Evolutionary conservation across 2,888 invertebrate genomes (phyloP).

Genomic region (Gisinianus flammeolus): DNA sequence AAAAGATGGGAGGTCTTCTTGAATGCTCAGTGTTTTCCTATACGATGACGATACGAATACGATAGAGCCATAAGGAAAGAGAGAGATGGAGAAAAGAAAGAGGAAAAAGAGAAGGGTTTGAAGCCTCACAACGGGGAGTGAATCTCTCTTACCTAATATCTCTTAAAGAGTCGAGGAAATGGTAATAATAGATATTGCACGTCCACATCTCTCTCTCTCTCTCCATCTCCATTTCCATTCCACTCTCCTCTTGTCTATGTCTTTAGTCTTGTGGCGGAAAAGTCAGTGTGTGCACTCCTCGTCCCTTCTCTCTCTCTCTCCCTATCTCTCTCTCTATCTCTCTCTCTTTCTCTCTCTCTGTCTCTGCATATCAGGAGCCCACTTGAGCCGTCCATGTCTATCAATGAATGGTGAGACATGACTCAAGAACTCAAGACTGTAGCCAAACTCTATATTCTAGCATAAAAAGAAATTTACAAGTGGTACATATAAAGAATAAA

Average conservation of each 20-base stretch:
- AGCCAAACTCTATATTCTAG: background rate
- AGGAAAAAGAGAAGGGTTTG: background rate
- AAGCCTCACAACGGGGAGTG: background rate
- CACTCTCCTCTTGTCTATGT: too few relatives aligned
- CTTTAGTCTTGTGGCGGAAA: too few relatives aligned
- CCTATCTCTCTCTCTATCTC: background rate
- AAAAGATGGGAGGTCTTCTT: background rate
- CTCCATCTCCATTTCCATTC: background rate
- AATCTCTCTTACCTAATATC: constrained; percentile 4
- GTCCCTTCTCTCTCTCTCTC: background rate
- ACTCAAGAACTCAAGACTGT: background rate
- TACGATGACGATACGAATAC: too few relatives aligned
- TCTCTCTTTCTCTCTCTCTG: background rate
- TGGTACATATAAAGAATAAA: background rate
- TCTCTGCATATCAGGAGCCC: background rate
- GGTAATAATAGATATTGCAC: too few relatives aligned
- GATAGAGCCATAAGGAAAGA: background rate
- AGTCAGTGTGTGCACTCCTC: too few relatives aligned
- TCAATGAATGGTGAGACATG: background rate
- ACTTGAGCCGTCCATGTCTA: background rate
- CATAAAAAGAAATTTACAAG: background rate
- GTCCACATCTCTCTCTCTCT: background rate
- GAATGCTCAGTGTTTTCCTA: too few relatives aligned
- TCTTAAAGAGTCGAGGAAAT: constrained; percentile 4
- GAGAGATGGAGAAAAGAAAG: background rate